These are phyloP conservation scores for Toxotes chatareus DNA, from an alignment of 2,113 vertebrate genomes.

Conservation along the genomic window DNA sequence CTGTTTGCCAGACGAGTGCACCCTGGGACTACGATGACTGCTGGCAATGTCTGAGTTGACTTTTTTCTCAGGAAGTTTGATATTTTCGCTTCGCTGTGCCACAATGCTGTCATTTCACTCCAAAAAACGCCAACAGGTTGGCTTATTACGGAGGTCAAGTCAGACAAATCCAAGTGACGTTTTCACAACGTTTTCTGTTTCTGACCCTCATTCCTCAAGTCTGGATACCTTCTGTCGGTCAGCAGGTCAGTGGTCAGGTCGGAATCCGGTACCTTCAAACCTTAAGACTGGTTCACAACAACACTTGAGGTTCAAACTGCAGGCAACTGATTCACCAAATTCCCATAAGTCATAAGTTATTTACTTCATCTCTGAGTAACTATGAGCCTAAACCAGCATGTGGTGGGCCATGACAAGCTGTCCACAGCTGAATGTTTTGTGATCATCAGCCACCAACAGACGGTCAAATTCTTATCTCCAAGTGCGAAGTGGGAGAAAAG, in stretches of 20 bases:
- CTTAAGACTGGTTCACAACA: neutral
- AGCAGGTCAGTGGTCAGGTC: too few relatives aligned
- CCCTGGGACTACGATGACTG: slow-evolving; percentile 14
- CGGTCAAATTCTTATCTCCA: neutral
- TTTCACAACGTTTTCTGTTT: too few relatives aligned
- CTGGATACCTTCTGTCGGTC: neutral
- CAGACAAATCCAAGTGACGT: too few relatives aligned
- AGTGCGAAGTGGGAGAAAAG: too few relatives aligned
- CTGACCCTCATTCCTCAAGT: too few relatives aligned
- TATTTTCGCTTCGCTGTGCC: neutral
- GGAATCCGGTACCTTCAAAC: too few relatives aligned
- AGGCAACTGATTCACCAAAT: neutral
- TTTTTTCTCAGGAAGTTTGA: slow-evolving; percentile 17
- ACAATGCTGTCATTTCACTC: neutral
- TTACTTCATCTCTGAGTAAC: neutral
- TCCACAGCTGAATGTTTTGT: neutral
- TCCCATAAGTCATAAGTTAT: neutral
- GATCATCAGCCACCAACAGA: neutral
- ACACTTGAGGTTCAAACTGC: too few relatives aligned
- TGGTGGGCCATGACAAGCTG: neutral
- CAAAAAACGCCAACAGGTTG: too few relatives aligned
- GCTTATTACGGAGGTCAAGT: neutral
- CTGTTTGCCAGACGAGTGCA: slow-evolving; percentile 18
- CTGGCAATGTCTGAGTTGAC: slow-evolving; percentile 19
- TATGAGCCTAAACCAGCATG: neutral